Percentiles rank a stretch among this genome's conserved stretches.
phyloP scores from a whole-genome alignment of 1,140 invertebrate genomes.

The Protaetia brevitarsis region DNA sequence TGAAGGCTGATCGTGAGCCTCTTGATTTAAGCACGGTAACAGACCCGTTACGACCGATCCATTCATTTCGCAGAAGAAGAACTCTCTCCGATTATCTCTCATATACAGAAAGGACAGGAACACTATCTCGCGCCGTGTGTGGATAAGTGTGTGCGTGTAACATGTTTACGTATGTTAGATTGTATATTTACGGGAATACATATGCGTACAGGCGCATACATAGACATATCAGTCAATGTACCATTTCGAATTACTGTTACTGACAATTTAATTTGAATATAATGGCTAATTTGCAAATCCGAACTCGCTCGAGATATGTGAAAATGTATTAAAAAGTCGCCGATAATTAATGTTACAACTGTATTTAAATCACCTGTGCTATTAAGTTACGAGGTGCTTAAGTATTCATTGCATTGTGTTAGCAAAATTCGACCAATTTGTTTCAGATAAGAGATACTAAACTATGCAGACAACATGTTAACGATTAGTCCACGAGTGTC shows the following conservation, averaged over 20 bases:
- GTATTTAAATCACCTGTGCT: neutral
- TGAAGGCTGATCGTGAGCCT: constrained; percentile 24
- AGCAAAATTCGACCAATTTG: neutral
- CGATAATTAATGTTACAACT: constrained; percentile 20
- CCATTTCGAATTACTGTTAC: constrained; percentile 18
- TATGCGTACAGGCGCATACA: neutral
- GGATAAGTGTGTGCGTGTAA: neutral
- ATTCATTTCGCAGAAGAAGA: constrained; percentile 11
- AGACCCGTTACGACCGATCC: neutral
- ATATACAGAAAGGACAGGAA: constrained; percentile 8
- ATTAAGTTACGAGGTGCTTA: constrained; percentile 3
- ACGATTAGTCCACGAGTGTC: no score
- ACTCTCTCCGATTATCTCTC: constrained; percentile 14
- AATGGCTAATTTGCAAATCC: constrained; percentile 24
- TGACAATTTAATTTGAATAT: constrained; percentile 25
- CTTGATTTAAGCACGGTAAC: constrained; percentile 20
- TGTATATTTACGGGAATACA: neutral
- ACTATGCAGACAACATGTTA: neutral
- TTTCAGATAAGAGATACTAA: neutral
- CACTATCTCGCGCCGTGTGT: neutral
- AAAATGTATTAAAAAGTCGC: constrained; percentile 17
- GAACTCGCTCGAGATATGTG: constrained; percentile 1
- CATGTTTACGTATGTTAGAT: neutral
- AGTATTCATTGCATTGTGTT: constrained; percentile 2
- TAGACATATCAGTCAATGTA: constrained; percentile 8